These are phyloP conservation scores for Pitangus sulphuratus DNA, from an alignment of 2,797 vertebrate genomes.

Conservation along the genomic window DNA sequence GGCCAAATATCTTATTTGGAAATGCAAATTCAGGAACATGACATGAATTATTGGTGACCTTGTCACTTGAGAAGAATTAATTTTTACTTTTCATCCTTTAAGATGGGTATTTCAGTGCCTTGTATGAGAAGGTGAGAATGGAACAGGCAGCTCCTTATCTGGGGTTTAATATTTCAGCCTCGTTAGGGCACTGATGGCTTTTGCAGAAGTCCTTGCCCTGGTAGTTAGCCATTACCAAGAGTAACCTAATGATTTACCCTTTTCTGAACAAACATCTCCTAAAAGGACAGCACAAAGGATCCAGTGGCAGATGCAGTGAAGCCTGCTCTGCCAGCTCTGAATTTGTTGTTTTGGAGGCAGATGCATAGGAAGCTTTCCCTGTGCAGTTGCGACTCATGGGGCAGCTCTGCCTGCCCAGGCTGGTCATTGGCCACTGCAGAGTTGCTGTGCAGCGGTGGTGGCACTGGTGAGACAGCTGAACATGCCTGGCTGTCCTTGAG, in stretches of 20 bases:
- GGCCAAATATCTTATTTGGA: background rate
- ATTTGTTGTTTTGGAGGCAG: background rate
- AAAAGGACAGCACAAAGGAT: background rate
- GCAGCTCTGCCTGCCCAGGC: background rate
- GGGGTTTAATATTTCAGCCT: background rate
- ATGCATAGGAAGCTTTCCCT: background rate
- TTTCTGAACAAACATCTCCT: background rate
- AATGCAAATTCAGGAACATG: background rate
- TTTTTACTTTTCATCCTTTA: background rate
- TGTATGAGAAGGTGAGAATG: background rate
- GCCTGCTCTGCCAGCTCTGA: background rate
- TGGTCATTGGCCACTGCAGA: background rate
- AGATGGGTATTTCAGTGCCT: background rate
- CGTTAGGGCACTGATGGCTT: background rate
- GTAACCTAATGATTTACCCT: conserved; percentile 48
- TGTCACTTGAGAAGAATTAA: background rate
- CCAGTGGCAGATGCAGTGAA: background rate
- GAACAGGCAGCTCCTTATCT: background rate
- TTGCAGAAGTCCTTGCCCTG: background rate
- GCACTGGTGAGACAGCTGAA: background rate
- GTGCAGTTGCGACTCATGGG: background rate
- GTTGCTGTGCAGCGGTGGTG: background rate
- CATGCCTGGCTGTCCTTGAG: background rate
- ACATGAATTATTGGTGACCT: background rate
- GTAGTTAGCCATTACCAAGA: conserved; percentile 30